Base-by-base conservation (phyloP, 2,888 invertebrate species). In the Cephalotes varians region DNA sequence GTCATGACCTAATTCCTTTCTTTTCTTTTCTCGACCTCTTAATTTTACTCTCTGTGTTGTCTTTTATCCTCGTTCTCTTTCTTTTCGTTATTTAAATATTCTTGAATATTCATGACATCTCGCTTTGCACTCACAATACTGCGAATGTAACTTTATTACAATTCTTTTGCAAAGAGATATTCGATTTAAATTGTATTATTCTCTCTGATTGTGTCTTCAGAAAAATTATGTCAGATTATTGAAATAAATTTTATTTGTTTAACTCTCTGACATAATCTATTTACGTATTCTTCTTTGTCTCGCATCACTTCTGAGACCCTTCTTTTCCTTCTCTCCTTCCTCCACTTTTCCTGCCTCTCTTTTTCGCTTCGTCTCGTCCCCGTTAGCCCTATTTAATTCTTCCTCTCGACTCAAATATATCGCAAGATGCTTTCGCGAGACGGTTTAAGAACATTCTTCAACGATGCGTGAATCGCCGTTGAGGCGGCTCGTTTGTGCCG, bases 391-490 rank as follows among this genome's bases (percentile, higher is more conserved):
- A 37, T 60, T 49, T 44, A 47, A 60, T 25, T 56, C 31, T 31
- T 21, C n/a, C 34, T 65, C 72, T 79, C 76, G 69, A 31, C 40
- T 18, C n/a, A n/a, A 40, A 71, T 71, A 4, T 28, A 88, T 60
- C 74, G 82, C 62, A 25, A 72, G 71, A 82, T 60, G 77, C 77
- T 76, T 86, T 74, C 56, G 86, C 80, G 10, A 62, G 64, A 25
- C 56, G 40, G 25, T 62, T 80, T 73, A 56, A 58, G 67, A 71
- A 67, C 83, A 89, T 88, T 88, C 89, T 73, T 89, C 40, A 37
- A 40, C 76, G 84, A 87, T 88, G 88, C 77, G 88, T 84, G 40
- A 77, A 67, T 77, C 77, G 56, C 18, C 44, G 44, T 34, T 54
- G 56, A 67, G 34, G 56, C 34, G 54, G 56, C 44, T 25, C 44